Evolutionary conservation across 2,797 vertebrate genomes (phyloP).

Genomic region (Gallinago solitaria): DNA sequence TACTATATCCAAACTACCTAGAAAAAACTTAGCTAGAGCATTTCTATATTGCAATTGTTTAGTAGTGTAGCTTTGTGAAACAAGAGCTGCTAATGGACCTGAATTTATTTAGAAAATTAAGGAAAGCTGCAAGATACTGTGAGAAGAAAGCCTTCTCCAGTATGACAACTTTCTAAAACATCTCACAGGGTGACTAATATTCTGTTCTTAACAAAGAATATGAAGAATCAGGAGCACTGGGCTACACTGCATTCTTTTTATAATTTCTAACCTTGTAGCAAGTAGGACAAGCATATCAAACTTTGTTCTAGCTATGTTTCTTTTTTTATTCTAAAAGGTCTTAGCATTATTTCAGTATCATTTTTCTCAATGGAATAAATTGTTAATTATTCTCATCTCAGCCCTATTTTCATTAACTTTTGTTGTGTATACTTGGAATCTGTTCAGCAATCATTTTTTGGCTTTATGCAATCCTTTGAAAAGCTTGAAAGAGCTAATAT

Average conservation of each 20-base stretch:
- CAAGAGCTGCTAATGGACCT: neutral
- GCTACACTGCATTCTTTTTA: neutral
- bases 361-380: neutral
- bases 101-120: neutral
- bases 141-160: neutral
- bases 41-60: neutral
- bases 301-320: neutral
- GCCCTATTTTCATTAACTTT: slow-evolving; percentile 8
- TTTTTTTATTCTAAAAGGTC: neutral
- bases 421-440: neutral
- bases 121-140: neutral
- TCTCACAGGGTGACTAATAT: neutral
- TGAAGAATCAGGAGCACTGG: neutral
- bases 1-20: neutral
- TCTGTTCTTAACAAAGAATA: neutral
- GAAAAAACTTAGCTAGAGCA: neutral
- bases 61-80: neutral
- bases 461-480: slow-evolving; percentile 16
- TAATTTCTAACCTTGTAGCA: neutral
- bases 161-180: neutral
- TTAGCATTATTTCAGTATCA: neutral
- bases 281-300: neutral
- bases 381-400: neutral
- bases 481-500: slow-evolving; percentile 25
- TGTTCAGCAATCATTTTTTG: slow-evolving; percentile 10